Conservation (phyloP, 2,113 vertebrate species). For the Sinocyclocheilus rhinocerous region DNA sequence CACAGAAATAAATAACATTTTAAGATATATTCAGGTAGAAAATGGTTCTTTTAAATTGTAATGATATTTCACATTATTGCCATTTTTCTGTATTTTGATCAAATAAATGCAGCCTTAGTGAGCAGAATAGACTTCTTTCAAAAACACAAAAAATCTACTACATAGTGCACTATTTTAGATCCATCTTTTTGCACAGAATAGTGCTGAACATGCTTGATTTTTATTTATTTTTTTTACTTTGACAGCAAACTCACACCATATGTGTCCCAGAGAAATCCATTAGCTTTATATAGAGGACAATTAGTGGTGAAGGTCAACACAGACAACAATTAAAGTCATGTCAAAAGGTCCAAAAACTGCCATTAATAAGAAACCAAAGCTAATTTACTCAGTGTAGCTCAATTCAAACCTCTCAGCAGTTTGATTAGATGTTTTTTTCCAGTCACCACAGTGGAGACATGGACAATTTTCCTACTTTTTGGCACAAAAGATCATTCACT, state of each 20-base stretch:
- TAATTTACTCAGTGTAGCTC: background rate
- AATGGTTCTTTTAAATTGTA: no score
- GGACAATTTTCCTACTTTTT: background rate
- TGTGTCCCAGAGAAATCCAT: conserved; percentile 1
- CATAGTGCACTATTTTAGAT: background rate
- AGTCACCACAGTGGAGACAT: background rate
- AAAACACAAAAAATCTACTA: background rate
- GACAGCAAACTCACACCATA: background rate
- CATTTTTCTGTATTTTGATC: no score
- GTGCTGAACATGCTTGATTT: background rate
- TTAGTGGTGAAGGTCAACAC: background rate
- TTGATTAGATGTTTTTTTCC: background rate
- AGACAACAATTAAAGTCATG: no score
- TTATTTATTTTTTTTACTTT: background rate
- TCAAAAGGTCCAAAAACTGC: background rate
- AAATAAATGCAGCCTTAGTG: background rate
- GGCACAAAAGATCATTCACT: background rate
- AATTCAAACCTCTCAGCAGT: background rate
- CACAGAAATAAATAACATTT: no score
- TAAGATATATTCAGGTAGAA: no score
- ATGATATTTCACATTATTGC: no score
- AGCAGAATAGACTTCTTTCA: background rate
- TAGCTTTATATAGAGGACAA: background rate
- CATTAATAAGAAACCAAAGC: background rate
- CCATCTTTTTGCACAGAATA: background rate